Conservation (phyloP, 2,888 invertebrate species). For the Drosophila basisetae region DNA sequence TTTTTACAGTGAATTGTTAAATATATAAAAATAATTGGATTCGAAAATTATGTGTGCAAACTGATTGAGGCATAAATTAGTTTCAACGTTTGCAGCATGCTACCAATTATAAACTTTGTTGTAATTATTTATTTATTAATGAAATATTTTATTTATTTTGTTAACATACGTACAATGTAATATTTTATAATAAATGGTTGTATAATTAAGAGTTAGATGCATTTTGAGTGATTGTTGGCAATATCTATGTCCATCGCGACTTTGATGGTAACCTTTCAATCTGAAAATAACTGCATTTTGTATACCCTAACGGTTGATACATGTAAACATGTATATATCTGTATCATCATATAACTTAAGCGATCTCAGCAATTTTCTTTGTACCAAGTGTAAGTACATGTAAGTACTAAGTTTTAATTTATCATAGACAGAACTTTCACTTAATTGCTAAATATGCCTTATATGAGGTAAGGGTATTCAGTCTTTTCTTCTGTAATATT, state of each 20-base stretch:
- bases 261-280: not conserved
- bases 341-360: not conserved
- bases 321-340: not conserved
- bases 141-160: not conserved
- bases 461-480: slow-evolving; percentile 16
- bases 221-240: not conserved
- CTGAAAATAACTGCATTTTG: not conserved
- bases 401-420: accelerated
- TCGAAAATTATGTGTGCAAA: not conserved
- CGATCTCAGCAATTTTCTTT: not conserved
- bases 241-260: not conserved
- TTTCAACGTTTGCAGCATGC: not conserved
- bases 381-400: not conserved
- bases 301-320: not conserved
- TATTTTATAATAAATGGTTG: not conserved
- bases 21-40: not conserved
- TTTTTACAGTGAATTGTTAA: not conserved
- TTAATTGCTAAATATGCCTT: too few relatives aligned
- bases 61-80: not conserved
- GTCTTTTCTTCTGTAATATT: accelerated
- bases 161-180: not conserved
- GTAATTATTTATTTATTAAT: not conserved
- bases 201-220: not conserved
- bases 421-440: not conserved
- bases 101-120: not conserved